Conservation (phyloP, 2,797 vertebrate genomes). For the Platalea minor region DNA sequence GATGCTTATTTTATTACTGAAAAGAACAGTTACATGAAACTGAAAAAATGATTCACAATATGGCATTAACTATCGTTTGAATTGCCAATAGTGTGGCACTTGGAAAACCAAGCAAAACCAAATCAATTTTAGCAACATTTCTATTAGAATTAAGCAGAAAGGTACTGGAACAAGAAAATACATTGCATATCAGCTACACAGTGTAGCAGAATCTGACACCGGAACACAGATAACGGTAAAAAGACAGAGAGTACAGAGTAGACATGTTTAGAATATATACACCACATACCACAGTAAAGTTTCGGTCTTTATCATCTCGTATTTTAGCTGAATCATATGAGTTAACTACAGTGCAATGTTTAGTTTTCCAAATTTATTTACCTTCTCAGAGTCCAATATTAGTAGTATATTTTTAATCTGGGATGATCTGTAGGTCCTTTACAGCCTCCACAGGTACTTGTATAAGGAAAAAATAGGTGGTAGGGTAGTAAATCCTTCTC, state of each 20-base stretch:
- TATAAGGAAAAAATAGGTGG: neutral
- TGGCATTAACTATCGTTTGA: neutral
- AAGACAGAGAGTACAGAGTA: neutral
- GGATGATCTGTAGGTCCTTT: neutral
- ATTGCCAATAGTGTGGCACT: neutral
- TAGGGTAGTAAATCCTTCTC: neutral
- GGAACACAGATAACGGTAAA: neutral
- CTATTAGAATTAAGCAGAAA: neutral
- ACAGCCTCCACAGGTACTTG: neutral
- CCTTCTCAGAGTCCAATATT: neutral
- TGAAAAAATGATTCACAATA: neutral
- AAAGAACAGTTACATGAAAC: neutral
- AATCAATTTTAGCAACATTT: neutral
- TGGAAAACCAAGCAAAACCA: neutral
- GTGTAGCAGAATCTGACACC: neutral
- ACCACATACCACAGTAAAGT: neutral
- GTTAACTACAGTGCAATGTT: neutral
- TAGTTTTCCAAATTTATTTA: neutral
- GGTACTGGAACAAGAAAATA: neutral
- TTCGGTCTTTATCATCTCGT: neutral
- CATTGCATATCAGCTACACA: neutral
- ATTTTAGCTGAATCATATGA: neutral
- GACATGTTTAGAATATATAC: neutral
- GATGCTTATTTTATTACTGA: constrained; percentile 1
- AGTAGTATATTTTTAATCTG: neutral